Conservation (phyloP, 1,140 invertebrate genomes). For the Caerostris extrusa region DNA sequence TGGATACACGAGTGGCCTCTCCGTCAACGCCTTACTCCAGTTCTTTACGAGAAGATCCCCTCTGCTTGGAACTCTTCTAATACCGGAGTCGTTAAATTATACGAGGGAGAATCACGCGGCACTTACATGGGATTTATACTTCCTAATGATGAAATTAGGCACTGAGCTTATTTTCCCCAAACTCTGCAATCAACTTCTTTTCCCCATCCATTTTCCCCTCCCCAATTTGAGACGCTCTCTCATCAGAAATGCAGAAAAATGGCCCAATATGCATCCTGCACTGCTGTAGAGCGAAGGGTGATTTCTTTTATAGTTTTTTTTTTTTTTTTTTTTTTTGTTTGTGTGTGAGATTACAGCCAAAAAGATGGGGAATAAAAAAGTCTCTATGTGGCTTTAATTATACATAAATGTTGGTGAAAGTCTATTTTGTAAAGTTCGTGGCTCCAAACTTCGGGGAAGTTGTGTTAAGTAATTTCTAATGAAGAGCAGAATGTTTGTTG, state of each 20-base stretch:
- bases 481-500: not conserved
- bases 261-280: too few species aligned
- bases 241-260: slow-evolving; percentile 40
- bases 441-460: not conserved
- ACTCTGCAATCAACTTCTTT: slow-evolving; percentile 47
- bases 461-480: not conserved
- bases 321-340: too few species aligned
- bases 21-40: too few species aligned
- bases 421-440: not conserved
- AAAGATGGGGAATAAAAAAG: not conserved
- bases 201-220: not conserved
- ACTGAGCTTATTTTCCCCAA: slow-evolving; percentile 39
- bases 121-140: slow-evolving; percentile 59
- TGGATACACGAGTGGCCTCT: too few species aligned
- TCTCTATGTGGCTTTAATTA: slow-evolving; percentile 14
- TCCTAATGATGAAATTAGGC: slow-evolving; percentile 59
- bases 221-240: not conserved
- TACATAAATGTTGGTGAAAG: not conserved
- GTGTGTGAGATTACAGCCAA: slow-evolving; percentile 3
- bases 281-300: too few species aligned
- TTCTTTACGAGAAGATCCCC: not conserved
- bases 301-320: not conserved
- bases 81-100: not conserved
- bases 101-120: slow-evolving; percentile 26
- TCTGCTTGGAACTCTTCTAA: not conserved